Percentiles rank a stretch among this genome's conserved stretches.
phyloP scores from a whole-genome alignment of 1,140 invertebrate genomes.

The Sycophaga agraensis region DNA sequence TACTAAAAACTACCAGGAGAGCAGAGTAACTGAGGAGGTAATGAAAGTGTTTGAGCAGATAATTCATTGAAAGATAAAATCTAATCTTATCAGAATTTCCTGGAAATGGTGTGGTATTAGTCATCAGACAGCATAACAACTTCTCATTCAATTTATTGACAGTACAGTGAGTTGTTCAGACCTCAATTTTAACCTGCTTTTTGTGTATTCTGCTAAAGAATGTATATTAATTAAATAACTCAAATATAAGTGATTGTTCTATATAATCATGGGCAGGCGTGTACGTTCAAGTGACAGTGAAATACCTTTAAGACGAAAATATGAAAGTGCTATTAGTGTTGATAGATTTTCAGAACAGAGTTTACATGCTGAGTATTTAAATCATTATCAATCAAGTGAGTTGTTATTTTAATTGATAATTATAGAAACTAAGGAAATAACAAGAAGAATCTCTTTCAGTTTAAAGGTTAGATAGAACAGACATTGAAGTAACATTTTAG shows the following conservation, averaged over 20 bases:
- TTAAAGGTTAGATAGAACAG: no score
- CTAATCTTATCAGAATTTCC: conserved; percentile 25
- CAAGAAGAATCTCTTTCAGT: no score
- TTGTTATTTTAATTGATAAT: conserved; percentile 8
- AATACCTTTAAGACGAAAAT: conserved; percentile 40
- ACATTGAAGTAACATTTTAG: no score
- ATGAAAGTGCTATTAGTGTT: conserved; percentile 41
- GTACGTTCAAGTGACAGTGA: conserved; percentile 6
- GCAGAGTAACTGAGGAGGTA: neutral
- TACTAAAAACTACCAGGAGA: conserved; percentile 24
- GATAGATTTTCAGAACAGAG: conserved; percentile 47
- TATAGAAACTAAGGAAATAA: no score
- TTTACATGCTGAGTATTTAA: conserved; percentile 36
- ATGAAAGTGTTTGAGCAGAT: conserved; percentile 6
- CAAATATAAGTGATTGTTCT: neutral
- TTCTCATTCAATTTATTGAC: neutral
- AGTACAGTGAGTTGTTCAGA: neutral
- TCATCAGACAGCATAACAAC: conserved; percentile 16
- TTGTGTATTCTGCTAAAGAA: neutral
- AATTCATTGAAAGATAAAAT: conserved; percentile 22
- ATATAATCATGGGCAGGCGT: conserved; percentile 11
- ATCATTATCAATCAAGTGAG: conserved; percentile 35
- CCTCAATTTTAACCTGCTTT: neutral
- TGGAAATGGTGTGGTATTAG: conserved; percentile 13
- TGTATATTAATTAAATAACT: conserved; percentile 4